phyloP scores from a whole-genome alignment of 64 coral and sea anemone genomes.

The Montipora sp. region DNA sequence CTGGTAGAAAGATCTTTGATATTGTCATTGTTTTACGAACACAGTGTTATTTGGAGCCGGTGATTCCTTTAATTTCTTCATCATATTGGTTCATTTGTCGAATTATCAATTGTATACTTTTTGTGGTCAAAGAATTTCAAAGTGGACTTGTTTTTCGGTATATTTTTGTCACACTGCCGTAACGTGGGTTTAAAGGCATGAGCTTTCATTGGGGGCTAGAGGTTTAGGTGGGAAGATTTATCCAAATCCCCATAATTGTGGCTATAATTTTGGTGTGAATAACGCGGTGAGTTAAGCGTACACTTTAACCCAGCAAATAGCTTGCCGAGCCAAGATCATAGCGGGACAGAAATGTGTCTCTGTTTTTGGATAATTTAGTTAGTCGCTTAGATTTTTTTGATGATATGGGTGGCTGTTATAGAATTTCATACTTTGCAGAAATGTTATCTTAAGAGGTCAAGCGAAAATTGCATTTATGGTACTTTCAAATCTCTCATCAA shows the following conservation, averaged over 20 bases:
- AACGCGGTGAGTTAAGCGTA: neutral
- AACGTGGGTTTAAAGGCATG: neutral
- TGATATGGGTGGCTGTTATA: neutral
- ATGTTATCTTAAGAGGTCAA: neutral
- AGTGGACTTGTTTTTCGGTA: conserved; percentile 10
- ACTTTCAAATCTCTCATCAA: neutral
- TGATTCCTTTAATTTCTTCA: neutral
- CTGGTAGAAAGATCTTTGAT: neutral
- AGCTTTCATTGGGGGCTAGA: neutral
- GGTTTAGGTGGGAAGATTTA: neutral
- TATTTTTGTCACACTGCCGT: conserved; percentile 44
- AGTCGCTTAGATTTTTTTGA: conserved; percentile 6
- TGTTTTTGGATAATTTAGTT: neutral
- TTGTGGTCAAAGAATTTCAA: neutral
- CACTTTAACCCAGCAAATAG: neutral
- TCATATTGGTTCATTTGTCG: neutral
- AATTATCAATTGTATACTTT: neutral
- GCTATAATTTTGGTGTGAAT: neutral
- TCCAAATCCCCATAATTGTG: neutral
- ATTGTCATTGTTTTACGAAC: neutral
- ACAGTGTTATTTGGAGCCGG: neutral
- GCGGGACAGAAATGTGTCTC: neutral
- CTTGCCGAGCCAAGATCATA: neutral
- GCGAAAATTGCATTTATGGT: neutral
- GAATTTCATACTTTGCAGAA: conserved; percentile 31